Evolutionary conservation across 2,113 vertebrate genomes (phyloP).

Genomic region (Cephalopterus ornatus): DNA sequence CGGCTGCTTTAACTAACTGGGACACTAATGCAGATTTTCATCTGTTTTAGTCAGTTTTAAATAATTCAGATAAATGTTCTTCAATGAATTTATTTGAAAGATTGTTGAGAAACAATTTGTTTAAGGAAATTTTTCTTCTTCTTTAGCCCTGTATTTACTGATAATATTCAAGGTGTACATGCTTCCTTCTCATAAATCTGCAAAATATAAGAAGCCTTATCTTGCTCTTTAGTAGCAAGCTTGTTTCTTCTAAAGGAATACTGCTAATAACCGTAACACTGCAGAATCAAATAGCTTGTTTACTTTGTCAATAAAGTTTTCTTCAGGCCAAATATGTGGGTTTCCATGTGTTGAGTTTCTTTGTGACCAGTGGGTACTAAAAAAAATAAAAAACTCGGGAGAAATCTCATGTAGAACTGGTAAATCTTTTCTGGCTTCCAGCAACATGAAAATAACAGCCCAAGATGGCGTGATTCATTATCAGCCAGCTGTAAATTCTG

Average conservation of each 20-base stretch:
- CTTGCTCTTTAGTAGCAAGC: not conserved
- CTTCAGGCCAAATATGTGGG: not conserved
- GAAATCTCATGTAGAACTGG: not conserved
- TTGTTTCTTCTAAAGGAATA: not conserved
- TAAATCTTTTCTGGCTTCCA: not conserved
- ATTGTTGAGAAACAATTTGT: not conserved
- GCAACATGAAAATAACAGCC: not conserved
- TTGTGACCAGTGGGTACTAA: not conserved
- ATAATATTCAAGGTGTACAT: not conserved
- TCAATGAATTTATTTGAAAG: not conserved
- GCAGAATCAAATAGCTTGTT: not conserved
- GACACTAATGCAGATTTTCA: not conserved
- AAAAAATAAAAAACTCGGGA: not conserved
- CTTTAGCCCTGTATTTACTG: not conserved
- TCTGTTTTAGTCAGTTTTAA: not conserved
- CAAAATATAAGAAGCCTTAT: not conserved
- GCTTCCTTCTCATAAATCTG: not conserved
- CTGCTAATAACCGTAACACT: not conserved
- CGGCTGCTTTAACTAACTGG: too few relatives aligned
- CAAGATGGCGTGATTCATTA: not conserved
- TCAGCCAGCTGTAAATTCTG: not conserved
- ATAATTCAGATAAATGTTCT: not conserved
- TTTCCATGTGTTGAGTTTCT: not conserved
- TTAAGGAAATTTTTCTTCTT: not conserved
- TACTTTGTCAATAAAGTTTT: not conserved